Evolutionary conservation across 2,797 vertebrate species (phyloP).

Genomic region (Myotis myotis): DNA sequence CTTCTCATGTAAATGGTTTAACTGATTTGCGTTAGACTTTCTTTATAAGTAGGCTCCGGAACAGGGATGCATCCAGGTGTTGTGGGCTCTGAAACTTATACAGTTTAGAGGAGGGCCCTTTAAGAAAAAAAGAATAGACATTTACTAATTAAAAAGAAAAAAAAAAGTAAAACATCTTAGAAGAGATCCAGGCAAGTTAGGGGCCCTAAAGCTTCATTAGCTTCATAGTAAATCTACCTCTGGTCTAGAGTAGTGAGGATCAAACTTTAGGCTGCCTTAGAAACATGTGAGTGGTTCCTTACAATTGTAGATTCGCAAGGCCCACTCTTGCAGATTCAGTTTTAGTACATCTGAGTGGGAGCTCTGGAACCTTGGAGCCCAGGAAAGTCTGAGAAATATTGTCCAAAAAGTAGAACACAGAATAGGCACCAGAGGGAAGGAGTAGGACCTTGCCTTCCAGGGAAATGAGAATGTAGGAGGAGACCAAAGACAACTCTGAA

Average conservation of each 20-base stretch:
- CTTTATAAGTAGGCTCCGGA: neutral
- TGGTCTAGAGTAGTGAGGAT: neutral
- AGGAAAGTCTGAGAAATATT: neutral
- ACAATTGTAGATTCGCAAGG: neutral
- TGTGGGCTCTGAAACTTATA: neutral
- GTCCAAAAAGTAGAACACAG: neutral
- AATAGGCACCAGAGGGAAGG: neutral
- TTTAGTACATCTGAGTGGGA: slow-evolving; percentile 4
- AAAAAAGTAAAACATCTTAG: neutral
- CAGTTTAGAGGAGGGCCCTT: neutral
- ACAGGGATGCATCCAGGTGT: neutral
- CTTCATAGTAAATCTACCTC: neutral
- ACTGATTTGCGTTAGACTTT: slow-evolving; percentile 12
- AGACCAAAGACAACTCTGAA: neutral
- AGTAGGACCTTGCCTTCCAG: neutral
- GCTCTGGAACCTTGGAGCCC: neutral
- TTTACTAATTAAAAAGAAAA: neutral
- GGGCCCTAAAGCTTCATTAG: neutral
- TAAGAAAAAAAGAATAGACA: neutral
- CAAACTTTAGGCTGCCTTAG: neutral
- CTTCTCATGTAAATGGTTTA: slow-evolving; percentile 38
- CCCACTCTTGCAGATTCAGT: neutral
- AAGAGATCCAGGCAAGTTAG: neutral
- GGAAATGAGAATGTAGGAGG: neutral
- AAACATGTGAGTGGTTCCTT: neutral